phyloP scores from a whole-genome alignment of 2,113 vertebrate species.

The Anthoscopus minutus region DNA sequence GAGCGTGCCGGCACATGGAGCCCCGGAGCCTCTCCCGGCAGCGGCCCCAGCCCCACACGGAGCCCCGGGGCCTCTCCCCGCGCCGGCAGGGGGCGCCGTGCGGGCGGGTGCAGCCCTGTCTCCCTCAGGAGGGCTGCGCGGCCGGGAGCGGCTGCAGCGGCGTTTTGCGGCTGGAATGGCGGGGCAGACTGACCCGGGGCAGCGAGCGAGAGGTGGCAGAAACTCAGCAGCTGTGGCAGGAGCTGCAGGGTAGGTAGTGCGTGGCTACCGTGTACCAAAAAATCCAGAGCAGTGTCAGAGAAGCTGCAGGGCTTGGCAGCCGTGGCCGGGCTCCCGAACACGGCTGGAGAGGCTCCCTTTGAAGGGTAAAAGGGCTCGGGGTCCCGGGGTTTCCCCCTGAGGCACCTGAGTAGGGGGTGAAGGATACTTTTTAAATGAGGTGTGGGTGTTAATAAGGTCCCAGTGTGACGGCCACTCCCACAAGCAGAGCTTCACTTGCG shows the following conservation, averaged over 20 bases:
- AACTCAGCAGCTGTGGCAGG: neutral
- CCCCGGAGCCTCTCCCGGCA: too few relatives aligned
- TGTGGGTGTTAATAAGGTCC: too few relatives aligned
- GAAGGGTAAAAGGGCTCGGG: neutral
- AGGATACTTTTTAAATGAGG: neutral
- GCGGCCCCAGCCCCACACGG: too few relatives aligned
- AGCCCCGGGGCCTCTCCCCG: too few relatives aligned
- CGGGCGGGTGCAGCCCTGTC: too few relatives aligned
- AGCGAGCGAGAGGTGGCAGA: neutral
- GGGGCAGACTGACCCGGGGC: neutral
- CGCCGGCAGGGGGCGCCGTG: neutral
- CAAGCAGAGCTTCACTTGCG: neutral
- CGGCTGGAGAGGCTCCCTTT: neutral
- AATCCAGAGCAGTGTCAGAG: neutral
- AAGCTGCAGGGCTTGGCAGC: neutral
- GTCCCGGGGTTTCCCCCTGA: neutral
- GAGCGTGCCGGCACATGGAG: too few relatives aligned
- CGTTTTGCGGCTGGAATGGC: too few relatives aligned
- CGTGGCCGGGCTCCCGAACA: neutral
- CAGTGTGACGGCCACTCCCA: neutral
- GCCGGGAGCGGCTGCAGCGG: too few relatives aligned
- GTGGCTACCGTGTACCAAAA: neutral
- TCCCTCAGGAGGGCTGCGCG: too few relatives aligned
- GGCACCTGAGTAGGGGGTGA: neutral
- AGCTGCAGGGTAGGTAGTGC: neutral